Conservation (phyloP, 2,113 vertebrate species). For the Megaceryle maxima region DNA sequence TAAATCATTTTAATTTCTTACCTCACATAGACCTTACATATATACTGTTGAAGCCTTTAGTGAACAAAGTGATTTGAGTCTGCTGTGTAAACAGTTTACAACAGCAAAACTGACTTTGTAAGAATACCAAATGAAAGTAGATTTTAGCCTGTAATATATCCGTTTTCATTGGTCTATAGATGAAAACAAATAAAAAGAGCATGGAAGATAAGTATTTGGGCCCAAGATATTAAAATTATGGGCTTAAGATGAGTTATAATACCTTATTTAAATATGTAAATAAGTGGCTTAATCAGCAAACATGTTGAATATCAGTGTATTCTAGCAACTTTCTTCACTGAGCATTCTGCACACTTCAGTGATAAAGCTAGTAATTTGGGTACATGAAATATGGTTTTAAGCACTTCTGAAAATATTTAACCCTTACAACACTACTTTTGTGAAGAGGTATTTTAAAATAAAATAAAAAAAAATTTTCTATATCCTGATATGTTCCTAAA, state of each 20-base stretch:
- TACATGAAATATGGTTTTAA: not conserved
- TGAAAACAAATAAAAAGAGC: not conserved
- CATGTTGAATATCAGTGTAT: not conserved
- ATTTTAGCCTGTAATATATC: not conserved
- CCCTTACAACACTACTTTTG: not conserved
- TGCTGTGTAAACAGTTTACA: not conserved
- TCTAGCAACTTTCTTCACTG: not conserved
- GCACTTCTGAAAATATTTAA: not conserved
- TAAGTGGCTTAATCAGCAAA: not conserved
- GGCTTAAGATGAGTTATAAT: not conserved
- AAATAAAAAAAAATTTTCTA: not conserved
- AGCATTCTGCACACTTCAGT: not conserved
- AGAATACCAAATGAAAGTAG: not conserved
- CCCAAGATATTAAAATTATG: not conserved
- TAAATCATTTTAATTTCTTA: not conserved
- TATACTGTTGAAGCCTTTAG: not conserved
- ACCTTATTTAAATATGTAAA: not conserved
- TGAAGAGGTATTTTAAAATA: not conserved
- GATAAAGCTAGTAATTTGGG: not conserved
- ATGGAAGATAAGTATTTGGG: not conserved
- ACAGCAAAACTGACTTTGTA: not conserved
- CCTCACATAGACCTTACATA: not conserved
- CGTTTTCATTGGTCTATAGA: not conserved
- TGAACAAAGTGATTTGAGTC: not conserved
- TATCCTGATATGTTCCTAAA: not conserved